A percentile compares a stretch with the other conserved stretches of the same genome.
phyloP scores from a whole-genome alignment of 2,888 invertebrate genomes.

The Noctua pronuba region DNA sequence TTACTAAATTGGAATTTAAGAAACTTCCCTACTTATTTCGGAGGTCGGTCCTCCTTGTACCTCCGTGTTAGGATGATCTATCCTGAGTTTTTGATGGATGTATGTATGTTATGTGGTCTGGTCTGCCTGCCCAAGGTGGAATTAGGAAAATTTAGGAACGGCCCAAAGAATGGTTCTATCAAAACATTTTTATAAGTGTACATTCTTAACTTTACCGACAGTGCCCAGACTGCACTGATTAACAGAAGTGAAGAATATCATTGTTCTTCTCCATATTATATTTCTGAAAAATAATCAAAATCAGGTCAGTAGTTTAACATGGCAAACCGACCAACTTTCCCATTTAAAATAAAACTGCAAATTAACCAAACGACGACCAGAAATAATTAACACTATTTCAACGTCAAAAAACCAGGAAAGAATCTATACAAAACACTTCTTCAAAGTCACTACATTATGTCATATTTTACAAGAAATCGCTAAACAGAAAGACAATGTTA shows the following conservation, averaged over 20 bases:
- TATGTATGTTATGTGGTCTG: no score
- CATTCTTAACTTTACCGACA: no score
- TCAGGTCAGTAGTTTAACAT: background rate
- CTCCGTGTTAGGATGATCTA: background rate
- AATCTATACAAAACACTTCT: background rate
- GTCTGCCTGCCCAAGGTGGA: no score
- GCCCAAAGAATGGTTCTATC: no score
- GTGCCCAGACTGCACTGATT: no score
- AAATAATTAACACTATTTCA: slow-evolving; percentile 20
- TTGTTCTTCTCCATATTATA: background rate
- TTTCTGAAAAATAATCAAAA: background rate
- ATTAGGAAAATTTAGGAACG: no score
- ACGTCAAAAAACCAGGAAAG: slow-evolving; percentile 40
- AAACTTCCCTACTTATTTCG: no score
- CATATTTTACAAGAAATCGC: slow-evolving; percentile 47
- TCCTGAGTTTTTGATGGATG: background rate
- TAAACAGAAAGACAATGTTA: slow-evolving; percentile 41
- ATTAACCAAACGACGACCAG: background rate
- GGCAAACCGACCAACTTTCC: background rate
- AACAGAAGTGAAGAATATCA: no score
- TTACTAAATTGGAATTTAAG: background rate
- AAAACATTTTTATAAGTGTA: no score
- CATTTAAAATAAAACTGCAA: background rate
- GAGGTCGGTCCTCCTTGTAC: background rate
- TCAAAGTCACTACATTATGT: slow-evolving; percentile 58